Percentiles rank a stretch among this genome's conserved stretches.
Evolutionary conservation across 2,113 vertebrate species (phyloP).

Genomic region (Ophiodon elongatus): DNA sequence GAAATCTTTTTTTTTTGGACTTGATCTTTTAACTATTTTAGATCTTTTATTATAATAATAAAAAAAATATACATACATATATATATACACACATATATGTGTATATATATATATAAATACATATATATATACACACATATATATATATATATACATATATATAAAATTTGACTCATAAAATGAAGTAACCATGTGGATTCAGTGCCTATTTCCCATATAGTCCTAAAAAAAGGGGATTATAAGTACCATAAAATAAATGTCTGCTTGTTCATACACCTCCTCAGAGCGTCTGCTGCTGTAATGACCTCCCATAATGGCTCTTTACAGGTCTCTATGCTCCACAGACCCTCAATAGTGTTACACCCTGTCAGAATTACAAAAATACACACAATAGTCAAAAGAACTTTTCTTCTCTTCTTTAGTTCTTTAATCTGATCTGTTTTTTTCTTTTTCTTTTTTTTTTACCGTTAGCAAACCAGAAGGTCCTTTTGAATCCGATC

Average conservation of each 20-base stretch:
- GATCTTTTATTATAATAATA: slow-evolving; percentile 1
- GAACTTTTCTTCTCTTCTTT: slow-evolving; percentile 1
- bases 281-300: slow-evolving; percentile 9
- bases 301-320: neutral
- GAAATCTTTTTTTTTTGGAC: neutral
- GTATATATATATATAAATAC: neutral
- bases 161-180: slow-evolving; percentile 12
- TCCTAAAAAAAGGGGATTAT: neutral
- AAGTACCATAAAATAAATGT: slow-evolving; percentile 13
- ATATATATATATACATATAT: neutral
- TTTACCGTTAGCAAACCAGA: slow-evolving; percentile 10
- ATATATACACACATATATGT: neutral
- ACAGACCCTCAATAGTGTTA: slow-evolving; percentile 16
- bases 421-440: slow-evolving; percentile 33
- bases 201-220: slow-evolving; percentile 2
- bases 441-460: slow-evolving; percentile 7
- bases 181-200: slow-evolving; percentile 17
- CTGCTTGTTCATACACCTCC: slow-evolving; percentile 1
- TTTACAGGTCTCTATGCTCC: slow-evolving; percentile 1
- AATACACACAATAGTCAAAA: slow-evolving; percentile 23
- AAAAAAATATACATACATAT: no score
- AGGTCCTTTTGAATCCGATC: slow-evolving; percentile 7
- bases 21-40: slow-evolving; percentile 21
- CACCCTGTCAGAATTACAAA: slow-evolving; percentile 17
- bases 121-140: no score